Conservation (phyloP, 2,797 vertebrate species). For the Psittacula echo region DNA sequence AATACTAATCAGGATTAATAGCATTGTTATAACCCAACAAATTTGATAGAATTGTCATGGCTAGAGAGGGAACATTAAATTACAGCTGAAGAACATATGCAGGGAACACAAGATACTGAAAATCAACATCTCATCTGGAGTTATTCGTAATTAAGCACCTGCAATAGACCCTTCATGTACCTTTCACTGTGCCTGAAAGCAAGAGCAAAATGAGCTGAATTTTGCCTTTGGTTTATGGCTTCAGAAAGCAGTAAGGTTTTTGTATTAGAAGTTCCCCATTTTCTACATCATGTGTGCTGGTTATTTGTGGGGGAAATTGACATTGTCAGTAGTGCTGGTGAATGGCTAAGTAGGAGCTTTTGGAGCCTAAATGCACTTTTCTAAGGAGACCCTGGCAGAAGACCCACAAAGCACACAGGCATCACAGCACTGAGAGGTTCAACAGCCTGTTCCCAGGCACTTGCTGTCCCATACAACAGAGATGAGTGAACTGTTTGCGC, state of each 20-base stretch:
- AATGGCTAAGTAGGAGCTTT: not conserved
- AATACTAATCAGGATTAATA: not conserved
- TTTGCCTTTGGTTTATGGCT: not conserved
- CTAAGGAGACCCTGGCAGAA: not conserved
- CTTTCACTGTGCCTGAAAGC: not conserved
- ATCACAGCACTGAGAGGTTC: not conserved
- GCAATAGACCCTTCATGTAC: not conserved
- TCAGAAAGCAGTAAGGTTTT: not conserved
- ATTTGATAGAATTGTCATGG: not conserved
- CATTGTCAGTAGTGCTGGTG: not conserved
- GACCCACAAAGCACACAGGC: rapidly evolving
- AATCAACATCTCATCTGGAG: not conserved
- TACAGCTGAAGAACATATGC: not conserved
- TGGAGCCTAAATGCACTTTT: not conserved
- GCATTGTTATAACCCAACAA: not conserved
- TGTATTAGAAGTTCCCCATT: not conserved
- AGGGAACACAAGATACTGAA: not conserved
- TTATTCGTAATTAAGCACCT: not conserved
- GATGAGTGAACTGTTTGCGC: rapidly evolving
- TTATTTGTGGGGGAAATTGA: not conserved
- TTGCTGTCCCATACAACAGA: not conserved
- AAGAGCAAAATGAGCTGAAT: not conserved
- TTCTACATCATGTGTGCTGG: not conserved
- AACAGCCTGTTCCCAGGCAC: not conserved
- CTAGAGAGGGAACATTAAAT: not conserved